Percentiles rank a stretch among this genome's conserved stretches.
Evolutionary conservation across 2,888 invertebrate species (phyloP).

Genomic region (Drosophila austrosaltans): DNA sequence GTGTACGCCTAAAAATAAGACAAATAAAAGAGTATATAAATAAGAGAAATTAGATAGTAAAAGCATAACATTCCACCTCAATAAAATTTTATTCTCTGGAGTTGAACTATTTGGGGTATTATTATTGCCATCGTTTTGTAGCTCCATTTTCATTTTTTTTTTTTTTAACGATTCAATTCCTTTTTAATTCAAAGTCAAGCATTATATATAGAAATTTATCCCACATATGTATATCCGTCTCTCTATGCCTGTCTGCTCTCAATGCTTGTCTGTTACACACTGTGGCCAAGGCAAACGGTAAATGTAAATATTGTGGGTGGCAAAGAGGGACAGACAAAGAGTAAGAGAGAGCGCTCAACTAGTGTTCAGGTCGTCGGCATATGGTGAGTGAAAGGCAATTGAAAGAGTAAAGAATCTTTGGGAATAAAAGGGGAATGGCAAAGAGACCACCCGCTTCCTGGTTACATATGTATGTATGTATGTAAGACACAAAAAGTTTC

Average conservation of each 20-base stretch:
- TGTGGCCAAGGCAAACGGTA: slow-evolving; percentile 1
- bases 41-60: neutral
- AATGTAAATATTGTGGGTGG: slow-evolving; percentile 19
- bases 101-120: neutral
- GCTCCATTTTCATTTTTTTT: neutral
- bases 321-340: neutral
- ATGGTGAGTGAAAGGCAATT: neutral
- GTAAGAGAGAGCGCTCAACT: slow-evolving; percentile 1
- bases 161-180: neutral
- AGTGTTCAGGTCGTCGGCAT: neutral
- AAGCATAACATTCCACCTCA: neutral
- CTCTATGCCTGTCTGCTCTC: neutral
- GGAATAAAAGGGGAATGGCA: slow-evolving; percentile 4
- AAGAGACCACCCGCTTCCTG: slow-evolving; percentile 1
- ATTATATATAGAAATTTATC: slow-evolving; percentile 2
- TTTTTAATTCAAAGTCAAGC: neutral
- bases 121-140: slow-evolving; percentile 3
- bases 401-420: neutral
- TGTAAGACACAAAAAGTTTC: neutral
- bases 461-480: slow-evolving; percentile 4
- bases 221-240: neutral
- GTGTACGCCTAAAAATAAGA: slow-evolving; percentile 92
- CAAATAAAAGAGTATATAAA: slow-evolving; percentile 19
- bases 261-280: neutral
- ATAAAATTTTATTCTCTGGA: slow-evolving; percentile 5